Evolutionary conservation across 2,797 vertebrate species (phyloP).

Genomic region (Eremophila alpestris): DNA sequence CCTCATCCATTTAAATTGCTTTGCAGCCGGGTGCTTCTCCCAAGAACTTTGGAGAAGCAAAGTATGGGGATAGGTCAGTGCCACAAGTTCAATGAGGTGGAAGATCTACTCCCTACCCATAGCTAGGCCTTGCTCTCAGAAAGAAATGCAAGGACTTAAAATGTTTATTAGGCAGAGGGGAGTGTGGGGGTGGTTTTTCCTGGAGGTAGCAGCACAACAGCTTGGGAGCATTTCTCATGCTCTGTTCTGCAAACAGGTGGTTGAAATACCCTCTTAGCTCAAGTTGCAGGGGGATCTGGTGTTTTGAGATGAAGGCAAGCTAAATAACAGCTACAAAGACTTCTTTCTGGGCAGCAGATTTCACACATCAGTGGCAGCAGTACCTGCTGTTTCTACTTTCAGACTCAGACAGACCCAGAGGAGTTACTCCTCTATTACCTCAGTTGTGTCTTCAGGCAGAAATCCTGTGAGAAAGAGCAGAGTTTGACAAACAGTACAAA

Average conservation of each 20-base stretch:
- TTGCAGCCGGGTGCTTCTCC: constrained; percentile 16
- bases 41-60: constrained; percentile 3
- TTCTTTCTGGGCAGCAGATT: constrained; percentile 3
- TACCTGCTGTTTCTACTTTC: constrained; percentile 27
- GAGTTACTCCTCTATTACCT: background rate
- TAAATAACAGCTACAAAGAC: background rate
- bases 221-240: background rate
- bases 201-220: background rate
- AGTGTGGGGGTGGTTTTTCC: background rate
- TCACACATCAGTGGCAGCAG: background rate
- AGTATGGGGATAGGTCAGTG: background rate
- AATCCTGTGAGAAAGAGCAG: background rate
- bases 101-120: background rate
- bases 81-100: background rate
- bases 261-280: constrained; percentile 1
- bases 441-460: background rate
- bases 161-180: background rate
- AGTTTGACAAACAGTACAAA: background rate
- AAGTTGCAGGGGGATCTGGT: background rate
- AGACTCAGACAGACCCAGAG: background rate
- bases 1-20: constrained; percentile 35
- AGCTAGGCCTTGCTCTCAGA: background rate
- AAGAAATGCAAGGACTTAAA: background rate
- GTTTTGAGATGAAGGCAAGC: background rate
- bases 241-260: background rate